These are phyloP conservation scores for Eleginops maclovinus DNA, from an alignment of 2,113 vertebrate genomes.

Conservation along the genomic window DNA sequence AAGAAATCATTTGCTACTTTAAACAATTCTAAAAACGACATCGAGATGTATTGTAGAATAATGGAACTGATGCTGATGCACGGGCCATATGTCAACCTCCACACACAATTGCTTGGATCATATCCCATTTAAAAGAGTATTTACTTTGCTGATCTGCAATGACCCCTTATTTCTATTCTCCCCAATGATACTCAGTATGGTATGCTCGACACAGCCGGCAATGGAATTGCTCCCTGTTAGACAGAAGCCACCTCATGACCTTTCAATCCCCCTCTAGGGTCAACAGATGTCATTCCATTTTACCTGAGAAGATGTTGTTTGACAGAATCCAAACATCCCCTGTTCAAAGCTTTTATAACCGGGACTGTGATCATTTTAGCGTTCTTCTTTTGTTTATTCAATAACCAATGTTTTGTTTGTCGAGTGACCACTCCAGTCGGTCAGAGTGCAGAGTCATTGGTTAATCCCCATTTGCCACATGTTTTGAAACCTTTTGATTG, in stretches of 20 bases:
- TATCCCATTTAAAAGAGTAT: neutral
- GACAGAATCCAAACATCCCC: neutral
- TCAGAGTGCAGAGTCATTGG: neutral
- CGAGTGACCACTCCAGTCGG: neutral
- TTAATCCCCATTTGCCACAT: neutral
- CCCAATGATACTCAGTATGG: neutral
- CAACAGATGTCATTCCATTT: slow-evolving; percentile 17
- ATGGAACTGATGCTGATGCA: neutral
- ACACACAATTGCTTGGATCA: slow-evolving; percentile 2
- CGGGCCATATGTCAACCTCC: slow-evolving; percentile 2
- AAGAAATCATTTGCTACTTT: slow-evolving; percentile 20
- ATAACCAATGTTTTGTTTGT: neutral
- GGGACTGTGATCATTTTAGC: neutral
- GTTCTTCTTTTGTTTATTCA: neutral
- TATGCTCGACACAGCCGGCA: slow-evolving; percentile 11
- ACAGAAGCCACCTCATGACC: neutral
- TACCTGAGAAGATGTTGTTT: neutral
- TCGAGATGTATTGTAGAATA: neutral
- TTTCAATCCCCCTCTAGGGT: neutral
- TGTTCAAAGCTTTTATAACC: neutral
- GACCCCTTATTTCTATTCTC: neutral
- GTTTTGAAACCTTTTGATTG: too few relatives aligned
- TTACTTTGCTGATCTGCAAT: neutral
- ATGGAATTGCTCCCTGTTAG: slow-evolving; percentile 1
- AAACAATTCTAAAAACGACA: slow-evolving; percentile 23